These are phyloP conservation scores for Donacobius atricapilla DNA, from an alignment of 2,113 vertebrate species.

Conservation along the genomic window DNA sequence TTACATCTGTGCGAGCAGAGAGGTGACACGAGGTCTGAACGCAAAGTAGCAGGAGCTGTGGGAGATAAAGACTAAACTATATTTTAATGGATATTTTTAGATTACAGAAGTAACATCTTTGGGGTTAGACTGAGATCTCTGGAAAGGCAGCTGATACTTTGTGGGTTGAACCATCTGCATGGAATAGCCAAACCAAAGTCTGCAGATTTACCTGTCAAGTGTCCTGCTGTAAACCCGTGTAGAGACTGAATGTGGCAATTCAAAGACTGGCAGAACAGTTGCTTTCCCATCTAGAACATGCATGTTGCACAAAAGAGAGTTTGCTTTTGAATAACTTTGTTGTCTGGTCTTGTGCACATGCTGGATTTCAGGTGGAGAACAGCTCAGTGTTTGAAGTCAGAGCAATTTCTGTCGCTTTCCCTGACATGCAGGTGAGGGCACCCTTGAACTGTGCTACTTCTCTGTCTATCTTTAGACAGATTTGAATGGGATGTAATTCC, in stretches of 20 bases:
- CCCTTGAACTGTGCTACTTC: conserved; percentile 61
- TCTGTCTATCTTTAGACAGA: neutral
- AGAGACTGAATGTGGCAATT: accelerated
- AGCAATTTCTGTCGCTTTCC: conserved; percentile 41
- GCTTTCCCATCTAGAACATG: accelerated
- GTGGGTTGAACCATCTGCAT: neutral
- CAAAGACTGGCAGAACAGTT: neutral
- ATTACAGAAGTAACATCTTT: neutral
- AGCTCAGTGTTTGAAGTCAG: neutral
- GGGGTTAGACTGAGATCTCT: neutral
- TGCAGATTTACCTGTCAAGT: neutral
- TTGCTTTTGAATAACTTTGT: neutral
- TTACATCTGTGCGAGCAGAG: neutral
- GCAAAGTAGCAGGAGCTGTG: neutral
- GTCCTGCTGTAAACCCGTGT: accelerated
- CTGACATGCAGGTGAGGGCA: conserved; percentile 38
- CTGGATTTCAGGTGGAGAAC: neutral
- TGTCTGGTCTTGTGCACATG: neutral
- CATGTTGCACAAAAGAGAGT: neutral
- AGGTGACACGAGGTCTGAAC: neutral
- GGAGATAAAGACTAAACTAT: neutral
- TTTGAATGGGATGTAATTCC: neutral
- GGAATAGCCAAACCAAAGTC: neutral
- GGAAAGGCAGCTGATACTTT: neutral
- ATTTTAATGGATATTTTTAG: neutral